Evolutionary conservation across 2,888 invertebrate species (phyloP).

Genomic region (Trachelus stipa): DNA sequence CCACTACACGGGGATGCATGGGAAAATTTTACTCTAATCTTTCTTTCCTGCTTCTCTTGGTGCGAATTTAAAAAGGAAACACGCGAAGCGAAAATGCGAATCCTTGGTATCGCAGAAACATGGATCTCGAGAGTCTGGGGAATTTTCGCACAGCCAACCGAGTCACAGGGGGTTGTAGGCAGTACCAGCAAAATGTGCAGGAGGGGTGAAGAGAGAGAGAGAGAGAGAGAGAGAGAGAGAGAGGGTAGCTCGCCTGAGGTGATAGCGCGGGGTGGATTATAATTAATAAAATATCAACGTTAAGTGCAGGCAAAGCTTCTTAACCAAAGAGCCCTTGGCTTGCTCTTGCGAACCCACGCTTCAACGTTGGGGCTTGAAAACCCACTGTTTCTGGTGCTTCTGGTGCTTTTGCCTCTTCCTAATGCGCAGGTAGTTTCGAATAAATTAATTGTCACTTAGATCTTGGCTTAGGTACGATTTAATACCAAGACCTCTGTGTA

Average conservation of each 20-base stretch:
- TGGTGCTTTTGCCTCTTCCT: constrained; percentile 17
- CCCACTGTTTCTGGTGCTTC: constrained; percentile 13
- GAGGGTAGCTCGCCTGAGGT: not conserved
- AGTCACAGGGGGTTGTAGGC: not conserved
- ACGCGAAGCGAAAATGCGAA: not conserved
- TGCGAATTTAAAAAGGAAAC: not conserved
- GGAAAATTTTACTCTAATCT: too few relatives aligned
- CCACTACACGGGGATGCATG: too few relatives aligned
- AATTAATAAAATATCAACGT: constrained; percentile 57
- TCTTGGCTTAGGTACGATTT: constrained; percentile 6
- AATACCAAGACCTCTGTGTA: not conserved
- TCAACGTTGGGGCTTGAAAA: not conserved
- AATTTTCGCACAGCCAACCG: not conserved
- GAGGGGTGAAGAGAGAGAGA: not conserved
- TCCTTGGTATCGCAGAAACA: not conserved
- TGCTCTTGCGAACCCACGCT: constrained; percentile 1
- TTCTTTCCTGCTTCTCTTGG: not conserved
- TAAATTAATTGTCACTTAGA: constrained; percentile 27
- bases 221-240: too few relatives aligned
- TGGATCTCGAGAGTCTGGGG: not conserved
- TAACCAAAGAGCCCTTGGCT: constrained; percentile 41
- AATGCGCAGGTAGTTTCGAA: constrained; percentile 14
- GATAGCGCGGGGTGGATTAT: constrained; percentile 29
- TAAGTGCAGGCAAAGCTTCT: constrained; percentile 54
- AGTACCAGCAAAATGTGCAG: not conserved